Percentiles rank a stretch among this genome's conserved stretches.
phyloP scores from a whole-genome alignment of 2,113 vertebrate genomes.

The Tyto alba region DNA sequence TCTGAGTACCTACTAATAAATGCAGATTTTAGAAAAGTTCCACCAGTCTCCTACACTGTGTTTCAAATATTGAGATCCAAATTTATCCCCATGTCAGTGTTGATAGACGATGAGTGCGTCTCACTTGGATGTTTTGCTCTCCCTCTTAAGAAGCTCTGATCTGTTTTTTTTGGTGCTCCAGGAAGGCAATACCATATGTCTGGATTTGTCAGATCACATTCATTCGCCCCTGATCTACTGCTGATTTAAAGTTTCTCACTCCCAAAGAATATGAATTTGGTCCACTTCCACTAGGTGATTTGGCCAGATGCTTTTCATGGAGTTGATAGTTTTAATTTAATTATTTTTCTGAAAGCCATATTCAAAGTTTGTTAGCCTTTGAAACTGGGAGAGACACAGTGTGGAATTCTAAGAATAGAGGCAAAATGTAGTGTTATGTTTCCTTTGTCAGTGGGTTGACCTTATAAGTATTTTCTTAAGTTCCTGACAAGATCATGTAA shows the following conservation, averaged over 20 bases:
- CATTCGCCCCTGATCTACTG: not conserved
- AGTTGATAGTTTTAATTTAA: not conserved
- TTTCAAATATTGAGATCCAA: not conserved
- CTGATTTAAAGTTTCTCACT: not conserved
- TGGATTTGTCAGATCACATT: not conserved
- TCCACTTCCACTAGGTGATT: not conserved
- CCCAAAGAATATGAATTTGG: not conserved
- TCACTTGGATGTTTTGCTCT: not conserved
- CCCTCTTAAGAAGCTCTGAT: not conserved
- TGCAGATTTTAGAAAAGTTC: not conserved
- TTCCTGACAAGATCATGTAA: not conserved
- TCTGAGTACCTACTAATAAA: not conserved
- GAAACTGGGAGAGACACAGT: not conserved
- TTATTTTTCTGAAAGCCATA: not conserved
- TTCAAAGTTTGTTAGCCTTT: not conserved
- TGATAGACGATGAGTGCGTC: not conserved
- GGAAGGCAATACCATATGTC: fast-evolving
- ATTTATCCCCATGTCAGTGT: not conserved
- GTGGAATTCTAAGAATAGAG: not conserved
- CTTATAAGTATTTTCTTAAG: not conserved
- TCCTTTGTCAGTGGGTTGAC: not conserved
- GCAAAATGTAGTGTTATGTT: not conserved
- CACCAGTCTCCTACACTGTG: not conserved
- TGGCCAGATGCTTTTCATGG: not conserved
- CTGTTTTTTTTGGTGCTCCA: not conserved